Base-by-base conservation (phyloP, 2,113 vertebrate genomes). In the Micronycteris hirsuta region DNA sequence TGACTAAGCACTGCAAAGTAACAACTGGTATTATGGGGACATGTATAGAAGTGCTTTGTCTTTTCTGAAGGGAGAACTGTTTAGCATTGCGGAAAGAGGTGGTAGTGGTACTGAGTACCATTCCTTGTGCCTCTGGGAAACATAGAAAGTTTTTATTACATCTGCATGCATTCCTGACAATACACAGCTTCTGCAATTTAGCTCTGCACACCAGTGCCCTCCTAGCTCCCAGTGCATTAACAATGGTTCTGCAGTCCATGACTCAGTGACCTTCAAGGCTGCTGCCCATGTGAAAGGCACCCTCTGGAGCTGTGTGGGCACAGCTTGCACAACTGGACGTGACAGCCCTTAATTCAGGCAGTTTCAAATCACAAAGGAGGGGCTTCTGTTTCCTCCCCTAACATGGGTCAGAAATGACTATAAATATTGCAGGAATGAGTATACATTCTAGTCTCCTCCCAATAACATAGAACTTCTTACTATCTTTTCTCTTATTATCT, bases 41-140 rank as follows among this genome's bases (percentile, higher is more conserved):
- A 89, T 94, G 94, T 89, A 86, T 58, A 86, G 82, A 67, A 80
- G 52, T 31, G n/a, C 17, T 83, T 63, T 95, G 88, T 96, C 78
- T 33, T 96, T 71, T 91, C 45, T n/a, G 31, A 78, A 95, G 33
- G 38, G 74, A 95, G 87, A 96, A 56, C 22, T 91, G 65, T 78
- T 89, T 58, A 36, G 63, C 61, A 43, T 16, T 93, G 91, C 56
- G 85, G 74, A 94, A 52, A 61, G 38, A 70, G 17, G 49, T 14
- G 3, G 31, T 33, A 47, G 38, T 38, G 68, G 26, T 47, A 36
- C 16, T 81, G 71, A 38, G 43, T 52, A 36, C 63, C 58, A 56
- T 26, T 93, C 67, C 63, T 45, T 33, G 38, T 73, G 67, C 38
- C 43, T 82, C 56, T 88, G 70, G 31, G 73, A 86, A 73, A 80